Conservation (phyloP, 2,113 vertebrate species). For the Cyanistes caeruleus region DNA sequence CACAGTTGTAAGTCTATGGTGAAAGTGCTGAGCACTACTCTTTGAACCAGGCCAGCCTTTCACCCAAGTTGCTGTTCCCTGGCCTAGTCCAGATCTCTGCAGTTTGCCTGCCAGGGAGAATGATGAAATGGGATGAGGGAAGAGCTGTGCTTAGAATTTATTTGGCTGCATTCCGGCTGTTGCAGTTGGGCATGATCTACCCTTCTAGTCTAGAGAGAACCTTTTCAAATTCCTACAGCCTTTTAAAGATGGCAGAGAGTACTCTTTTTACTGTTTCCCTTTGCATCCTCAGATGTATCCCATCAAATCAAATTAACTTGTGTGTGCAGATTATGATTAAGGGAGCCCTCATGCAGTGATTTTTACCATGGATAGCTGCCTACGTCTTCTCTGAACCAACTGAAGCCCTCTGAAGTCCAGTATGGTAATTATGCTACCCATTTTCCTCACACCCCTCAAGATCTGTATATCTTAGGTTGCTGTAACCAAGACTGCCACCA, state of each 20-base stretch:
- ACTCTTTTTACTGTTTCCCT: background rate
- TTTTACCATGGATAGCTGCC: background rate
- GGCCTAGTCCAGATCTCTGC: background rate
- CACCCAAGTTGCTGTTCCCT: background rate
- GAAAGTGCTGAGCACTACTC: background rate
- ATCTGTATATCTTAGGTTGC: background rate
- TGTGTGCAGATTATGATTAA: background rate
- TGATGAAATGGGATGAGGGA: background rate
- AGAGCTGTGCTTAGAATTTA: background rate
- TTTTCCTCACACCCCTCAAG: background rate
- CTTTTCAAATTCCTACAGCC: background rate
- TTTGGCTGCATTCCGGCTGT: background rate
- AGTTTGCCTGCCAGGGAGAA: background rate
- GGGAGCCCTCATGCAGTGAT: background rate
- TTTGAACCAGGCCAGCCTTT: background rate
- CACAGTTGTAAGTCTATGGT: background rate
- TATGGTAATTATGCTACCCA: background rate
- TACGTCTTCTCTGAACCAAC: background rate
- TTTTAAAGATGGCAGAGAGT: background rate
- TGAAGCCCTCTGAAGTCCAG: background rate
- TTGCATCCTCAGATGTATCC: background rate
- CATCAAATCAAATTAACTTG: background rate
- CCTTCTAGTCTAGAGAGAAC: background rate
- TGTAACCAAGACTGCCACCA: background rate
- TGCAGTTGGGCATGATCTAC: background rate